Evolutionary conservation across 2,888 invertebrate species (phyloP).

Genomic region (Cheilosia pagana): DNA sequence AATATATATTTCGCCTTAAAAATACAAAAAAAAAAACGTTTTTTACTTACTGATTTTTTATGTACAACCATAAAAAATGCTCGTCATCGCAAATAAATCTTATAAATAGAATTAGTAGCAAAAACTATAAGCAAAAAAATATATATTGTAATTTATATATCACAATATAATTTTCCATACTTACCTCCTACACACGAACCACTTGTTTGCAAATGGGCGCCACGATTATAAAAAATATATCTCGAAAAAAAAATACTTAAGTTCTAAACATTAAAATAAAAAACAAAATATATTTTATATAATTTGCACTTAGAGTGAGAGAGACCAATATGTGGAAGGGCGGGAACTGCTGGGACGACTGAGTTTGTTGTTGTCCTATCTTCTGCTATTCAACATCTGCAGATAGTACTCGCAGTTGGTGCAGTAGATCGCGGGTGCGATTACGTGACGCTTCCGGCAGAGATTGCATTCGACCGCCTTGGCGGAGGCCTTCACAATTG

Average conservation of each 20-base stretch:
- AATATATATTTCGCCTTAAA: slow-evolving; percentile 31
- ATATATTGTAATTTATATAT: slow-evolving; percentile 67
- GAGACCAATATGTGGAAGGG: slow-evolving; percentile 70
- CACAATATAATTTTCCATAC: slow-evolving; percentile 67
- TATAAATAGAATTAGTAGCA: slow-evolving; percentile 11
- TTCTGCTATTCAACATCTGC: slow-evolving; percentile 85
- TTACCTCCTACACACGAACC: slow-evolving; percentile 65
- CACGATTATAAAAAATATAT: slow-evolving; percentile 16
- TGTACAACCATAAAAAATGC: slow-evolving; percentile 81
- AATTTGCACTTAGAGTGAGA: slow-evolving; percentile 75
- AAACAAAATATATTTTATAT: slow-evolving; percentile 45
- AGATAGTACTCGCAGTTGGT: slow-evolving; percentile 96
- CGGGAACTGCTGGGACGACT: slow-evolving; percentile 24
- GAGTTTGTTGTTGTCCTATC: slow-evolving; percentile 77
- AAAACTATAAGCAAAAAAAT: slow-evolving; percentile 10
- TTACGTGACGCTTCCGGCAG: slow-evolving; percentile 93
- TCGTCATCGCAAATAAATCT: slow-evolving; percentile 68
- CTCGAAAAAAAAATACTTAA: slow-evolving; percentile 16
- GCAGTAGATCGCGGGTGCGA: slow-evolving; percentile 92
- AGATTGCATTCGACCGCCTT: slow-evolving; percentile 91
- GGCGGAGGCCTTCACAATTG: slow-evolving; percentile 83
- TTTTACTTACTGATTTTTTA: slow-evolving; percentile 77
- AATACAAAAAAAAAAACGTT: slow-evolving; percentile 19
- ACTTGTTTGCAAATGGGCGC: slow-evolving; percentile 29
- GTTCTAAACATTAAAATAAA: slow-evolving; percentile 44